Evolutionary conservation across 2,888 invertebrate species (phyloP).

Genomic region (Odontocerum albicorne): DNA sequence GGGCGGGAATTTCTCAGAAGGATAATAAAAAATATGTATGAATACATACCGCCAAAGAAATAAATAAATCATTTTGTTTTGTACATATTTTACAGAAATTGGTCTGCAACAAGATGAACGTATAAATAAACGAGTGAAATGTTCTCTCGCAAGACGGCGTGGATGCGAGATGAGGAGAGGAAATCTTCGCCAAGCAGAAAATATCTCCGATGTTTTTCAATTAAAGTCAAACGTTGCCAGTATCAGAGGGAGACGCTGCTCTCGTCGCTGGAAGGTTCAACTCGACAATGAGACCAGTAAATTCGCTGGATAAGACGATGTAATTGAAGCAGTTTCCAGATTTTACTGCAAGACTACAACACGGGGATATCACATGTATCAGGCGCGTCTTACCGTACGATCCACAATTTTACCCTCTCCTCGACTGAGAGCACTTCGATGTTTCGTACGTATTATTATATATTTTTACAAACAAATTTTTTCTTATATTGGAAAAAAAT

Average conservation of each 20-base stretch:
- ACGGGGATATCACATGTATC: no score
- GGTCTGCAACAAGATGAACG: conserved; percentile 2
- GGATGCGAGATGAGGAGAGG: conserved; percentile 3
- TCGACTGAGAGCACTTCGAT: no score
- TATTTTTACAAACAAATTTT: no score
- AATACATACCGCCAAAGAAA: not conserved
- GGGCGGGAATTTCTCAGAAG: not conserved
- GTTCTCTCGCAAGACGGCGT: not conserved
- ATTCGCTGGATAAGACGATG: no score
- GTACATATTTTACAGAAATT: not conserved
- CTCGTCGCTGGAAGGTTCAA: not conserved
- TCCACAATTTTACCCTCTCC: no score
- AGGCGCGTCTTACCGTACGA: no score
- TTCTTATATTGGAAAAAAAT: no score
- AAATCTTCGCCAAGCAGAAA: conserved; percentile 2
- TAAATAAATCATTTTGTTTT: conserved; percentile 10
- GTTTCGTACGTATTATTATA: no score
- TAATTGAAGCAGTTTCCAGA: no score
- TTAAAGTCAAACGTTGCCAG: conserved; percentile 33
- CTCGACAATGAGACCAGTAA: no score
- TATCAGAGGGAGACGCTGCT: conserved; percentile 18
- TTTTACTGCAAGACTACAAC: no score
- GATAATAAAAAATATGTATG: not conserved
- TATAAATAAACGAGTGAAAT: conserved; percentile 13
- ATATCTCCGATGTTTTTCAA: conserved; percentile 25